phyloP scores from a whole-genome alignment of 2,113 vertebrate genomes.

The Stigmatopora argus region DNA sequence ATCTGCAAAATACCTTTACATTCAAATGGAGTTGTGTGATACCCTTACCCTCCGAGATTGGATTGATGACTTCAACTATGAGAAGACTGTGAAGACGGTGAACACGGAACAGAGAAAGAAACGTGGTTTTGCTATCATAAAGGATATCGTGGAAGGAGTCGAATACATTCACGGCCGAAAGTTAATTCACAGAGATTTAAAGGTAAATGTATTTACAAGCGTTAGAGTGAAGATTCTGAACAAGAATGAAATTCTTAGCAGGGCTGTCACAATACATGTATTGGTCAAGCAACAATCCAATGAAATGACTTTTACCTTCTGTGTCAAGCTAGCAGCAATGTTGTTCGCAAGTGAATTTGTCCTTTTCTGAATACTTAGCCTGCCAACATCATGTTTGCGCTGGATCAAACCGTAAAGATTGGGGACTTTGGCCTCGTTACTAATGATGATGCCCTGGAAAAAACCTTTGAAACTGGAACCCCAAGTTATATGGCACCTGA shows the following conservation, averaged over 20 bases:
- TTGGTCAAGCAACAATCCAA: too few species aligned
- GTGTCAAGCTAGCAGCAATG: neutral
- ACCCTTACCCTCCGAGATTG: constrained; percentile 53
- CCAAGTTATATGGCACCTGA: constrained; percentile 69
- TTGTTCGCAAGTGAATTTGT: neutral
- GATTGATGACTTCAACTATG: constrained; percentile 58
- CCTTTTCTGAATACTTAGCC: constrained; percentile 63
- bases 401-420: constrained; percentile 73
- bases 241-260: neutral
- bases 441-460: constrained; percentile 35
- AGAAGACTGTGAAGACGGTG: constrained; percentile 26
- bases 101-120: constrained; percentile 41
- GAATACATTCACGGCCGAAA: constrained; percentile 59
- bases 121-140: constrained; percentile 35
- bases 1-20: constrained; percentile 53
- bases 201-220: constrained; percentile 41
- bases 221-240: neutral
- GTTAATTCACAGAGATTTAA: constrained; percentile 71
- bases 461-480: constrained; percentile 56
- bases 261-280: too few species aligned
- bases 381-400: constrained; percentile 80
- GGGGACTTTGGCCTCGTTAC: constrained; percentile 87
- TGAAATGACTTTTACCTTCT: neutral
- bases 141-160: constrained; percentile 61
- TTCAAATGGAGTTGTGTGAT: constrained; percentile 74